Base-by-base conservation (phyloP, 2,797 vertebrate species). In the Phyllotis vaccarum region DNA sequence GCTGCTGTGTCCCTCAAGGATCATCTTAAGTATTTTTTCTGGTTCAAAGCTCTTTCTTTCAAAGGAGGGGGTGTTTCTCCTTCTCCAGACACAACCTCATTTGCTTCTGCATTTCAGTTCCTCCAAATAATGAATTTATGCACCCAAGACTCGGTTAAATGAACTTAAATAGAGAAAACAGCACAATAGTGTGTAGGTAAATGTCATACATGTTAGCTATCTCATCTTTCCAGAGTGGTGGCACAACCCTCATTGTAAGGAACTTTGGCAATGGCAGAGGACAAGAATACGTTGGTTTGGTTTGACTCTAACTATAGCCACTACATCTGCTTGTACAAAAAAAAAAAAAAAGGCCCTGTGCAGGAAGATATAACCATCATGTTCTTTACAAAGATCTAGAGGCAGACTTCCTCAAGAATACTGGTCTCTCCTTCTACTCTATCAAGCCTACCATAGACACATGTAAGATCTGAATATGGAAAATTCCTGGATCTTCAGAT, bases 271-370 rank as follows among this genome's bases (percentile, higher is more conserved):
- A 82, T 86, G 56, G 3, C 75, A 27, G 22, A 89, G 40, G 22
- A 83, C 8, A 43, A 89, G 79, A 62, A 1, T 66, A 34, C 6
- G 46, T 27, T 64, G 24, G 14, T 79, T 86, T 49, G 9, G 46
- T 9, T 49, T 5, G 5, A 49, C 46, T 9, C 31, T 64, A 29
- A 12, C 79, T 86, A 87, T 0, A 88, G 37, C 60, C 68, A 43
- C 76, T 79, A 46, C 17, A 31, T 96, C 78, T 90, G 49, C 43
- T 83, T 56, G 46, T 66, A 89, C 68, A 90, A 5, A 96, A 96
- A 58, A 89, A 95, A n/a, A n/a, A n/a, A n/a, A n/a, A n/a, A n/a
- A n/a, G n/a, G n/a, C 89, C 92, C 83, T 66, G 58, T 37, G 60
- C 86, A 82, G 43, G 3, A 95, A 82, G 4, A 62, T 62, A 0